A percentile compares a stretch with the other conserved stretches of the same genome.
These are phyloP conservation scores for Triops longicaudatus DNA, from an alignment of 1,140 invertebrate species.

Conservation along the genomic window DNA sequence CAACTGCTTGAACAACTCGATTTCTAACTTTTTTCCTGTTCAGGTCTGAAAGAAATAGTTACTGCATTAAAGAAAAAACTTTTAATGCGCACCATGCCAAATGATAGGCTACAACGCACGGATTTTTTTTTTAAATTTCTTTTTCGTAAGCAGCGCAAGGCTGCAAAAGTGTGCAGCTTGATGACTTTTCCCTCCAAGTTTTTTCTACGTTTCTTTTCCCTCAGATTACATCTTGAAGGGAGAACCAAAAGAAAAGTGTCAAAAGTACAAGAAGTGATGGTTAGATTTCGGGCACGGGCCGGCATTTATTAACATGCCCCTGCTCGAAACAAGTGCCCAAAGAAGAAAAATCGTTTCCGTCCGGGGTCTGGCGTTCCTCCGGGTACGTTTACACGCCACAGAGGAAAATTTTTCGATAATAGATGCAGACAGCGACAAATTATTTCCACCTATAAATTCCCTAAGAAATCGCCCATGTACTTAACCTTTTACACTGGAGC, in stretches of 20 bases:
- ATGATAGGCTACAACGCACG: neutral
- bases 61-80: neutral
- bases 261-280: neutral
- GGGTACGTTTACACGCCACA: neutral
- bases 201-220: neutral
- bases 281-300: neutral
- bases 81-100: neutral
- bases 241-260: neutral
- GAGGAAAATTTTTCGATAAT: neutral
- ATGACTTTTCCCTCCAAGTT: neutral
- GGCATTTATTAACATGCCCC: neutral
- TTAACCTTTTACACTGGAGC: neutral
- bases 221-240: neutral
- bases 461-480: neutral
- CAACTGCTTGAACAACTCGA: neutral
- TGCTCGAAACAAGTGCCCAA: neutral
- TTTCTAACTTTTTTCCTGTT: neutral
- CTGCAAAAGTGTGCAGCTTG: neutral
- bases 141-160: neutral
- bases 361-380: neutral
- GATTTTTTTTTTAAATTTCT: neutral
- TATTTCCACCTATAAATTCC: neutral
- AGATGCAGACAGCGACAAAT: conserved; percentile 1
- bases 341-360: conserved; percentile 2
- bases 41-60: neutral